Conservation (phyloP, 2,113 vertebrate species). For the Actenoides hombroni region DNA sequence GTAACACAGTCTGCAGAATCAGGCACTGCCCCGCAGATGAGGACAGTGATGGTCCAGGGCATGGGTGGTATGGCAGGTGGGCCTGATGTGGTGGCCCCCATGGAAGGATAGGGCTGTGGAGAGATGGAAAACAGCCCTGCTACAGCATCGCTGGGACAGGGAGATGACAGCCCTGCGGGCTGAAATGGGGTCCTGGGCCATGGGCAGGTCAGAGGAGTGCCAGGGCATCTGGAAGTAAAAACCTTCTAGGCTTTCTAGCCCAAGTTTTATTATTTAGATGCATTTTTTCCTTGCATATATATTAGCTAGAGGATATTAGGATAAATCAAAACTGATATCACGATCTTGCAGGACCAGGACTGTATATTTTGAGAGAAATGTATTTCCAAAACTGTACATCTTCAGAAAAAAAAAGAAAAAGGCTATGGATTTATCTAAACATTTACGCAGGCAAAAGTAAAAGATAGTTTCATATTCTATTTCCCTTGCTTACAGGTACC, state of each 20-base stretch:
- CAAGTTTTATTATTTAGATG: background rate
- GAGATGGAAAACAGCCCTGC: no score
- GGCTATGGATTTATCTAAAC: background rate
- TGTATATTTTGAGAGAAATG: background rate
- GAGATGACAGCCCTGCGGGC: no score
- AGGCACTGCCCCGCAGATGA: background rate
- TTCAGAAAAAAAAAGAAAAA: background rate
- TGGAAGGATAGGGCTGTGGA: background rate
- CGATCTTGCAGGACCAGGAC: background rate
- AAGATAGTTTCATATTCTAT: background rate
- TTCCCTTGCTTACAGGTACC: background rate
- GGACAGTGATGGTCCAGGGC: background rate
- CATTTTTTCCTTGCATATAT: background rate
- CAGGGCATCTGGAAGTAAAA: background rate
- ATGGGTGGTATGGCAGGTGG: background rate
- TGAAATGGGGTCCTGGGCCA: no score
- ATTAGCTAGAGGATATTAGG: background rate
- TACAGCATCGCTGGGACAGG: background rate
- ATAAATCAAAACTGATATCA: background rate
- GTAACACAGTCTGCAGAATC: rapidly evolving
- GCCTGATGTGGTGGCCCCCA: no score
- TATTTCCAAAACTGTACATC: background rate
- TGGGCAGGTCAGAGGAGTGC: background rate
- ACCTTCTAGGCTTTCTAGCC: background rate
- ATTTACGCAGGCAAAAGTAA: background rate